These are phyloP conservation scores for Stenotaenia linearis DNA, from an alignment of 2,888 invertebrate genomes.

Conservation along the genomic window DNA sequence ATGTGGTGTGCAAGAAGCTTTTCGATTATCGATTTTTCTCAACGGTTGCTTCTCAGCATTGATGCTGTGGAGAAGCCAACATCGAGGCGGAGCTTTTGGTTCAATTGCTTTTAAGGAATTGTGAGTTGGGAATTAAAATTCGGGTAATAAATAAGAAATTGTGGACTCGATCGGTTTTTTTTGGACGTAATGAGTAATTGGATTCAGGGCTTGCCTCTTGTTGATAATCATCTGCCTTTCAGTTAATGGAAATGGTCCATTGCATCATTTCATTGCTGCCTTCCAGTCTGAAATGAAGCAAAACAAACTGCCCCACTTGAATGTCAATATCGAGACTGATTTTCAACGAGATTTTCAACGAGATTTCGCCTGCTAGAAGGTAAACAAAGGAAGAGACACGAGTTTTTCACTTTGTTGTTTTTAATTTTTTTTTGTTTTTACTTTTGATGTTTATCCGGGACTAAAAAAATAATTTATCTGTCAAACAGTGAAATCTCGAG, in stretches of 20 bases:
- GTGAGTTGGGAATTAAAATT: neutral
- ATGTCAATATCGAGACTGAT: neutral
- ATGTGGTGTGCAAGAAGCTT: neutral
- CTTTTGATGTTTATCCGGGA: neutral
- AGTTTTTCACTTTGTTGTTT: neutral
- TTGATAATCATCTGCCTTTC: slow-evolving; percentile 9
- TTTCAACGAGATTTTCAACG: neutral
- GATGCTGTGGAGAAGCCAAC: neutral
- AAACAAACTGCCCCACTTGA: neutral
- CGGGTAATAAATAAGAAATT: neutral
- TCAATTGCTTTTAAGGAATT: neutral
- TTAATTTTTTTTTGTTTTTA: neutral
- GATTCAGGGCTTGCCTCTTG: neutral
- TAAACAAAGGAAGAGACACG: neutral
- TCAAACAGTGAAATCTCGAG: no score
- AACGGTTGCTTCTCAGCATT: neutral
- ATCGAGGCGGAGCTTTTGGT: neutral
- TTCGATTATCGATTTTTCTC: neutral
- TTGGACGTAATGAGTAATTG: neutral
- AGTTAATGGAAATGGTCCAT: slow-evolving; percentile 9
- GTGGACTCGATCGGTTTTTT: neutral
- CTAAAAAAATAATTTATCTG: no score
- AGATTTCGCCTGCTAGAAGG: neutral
- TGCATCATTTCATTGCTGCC: neutral
- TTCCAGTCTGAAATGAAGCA: neutral